phyloP scores from a whole-genome alignment of 2,888 invertebrate species.

The Caenorhabditis wallacei region DNA sequence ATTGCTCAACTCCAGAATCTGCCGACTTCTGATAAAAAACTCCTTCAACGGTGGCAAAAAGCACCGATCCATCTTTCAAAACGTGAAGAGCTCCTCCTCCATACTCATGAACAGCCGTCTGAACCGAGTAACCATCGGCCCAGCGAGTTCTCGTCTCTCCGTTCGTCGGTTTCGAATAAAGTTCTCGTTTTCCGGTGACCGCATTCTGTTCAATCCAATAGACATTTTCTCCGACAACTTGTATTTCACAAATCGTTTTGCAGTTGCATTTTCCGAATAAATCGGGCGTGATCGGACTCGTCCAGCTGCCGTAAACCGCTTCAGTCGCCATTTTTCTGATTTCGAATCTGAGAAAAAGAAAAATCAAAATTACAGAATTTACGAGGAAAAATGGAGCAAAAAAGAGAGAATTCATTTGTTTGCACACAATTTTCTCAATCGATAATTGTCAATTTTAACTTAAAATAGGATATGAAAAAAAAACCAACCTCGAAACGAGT shows the following conservation, averaged over 20 bases:
- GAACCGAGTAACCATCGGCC: constrained; percentile 68
- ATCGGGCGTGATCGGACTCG: constrained; percentile 73
- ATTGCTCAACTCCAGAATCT: constrained; percentile 46
- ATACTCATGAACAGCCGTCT: constrained; percentile 84
- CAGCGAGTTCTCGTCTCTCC: constrained; percentile 54
- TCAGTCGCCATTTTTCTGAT: constrained; percentile 61
- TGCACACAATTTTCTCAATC: no score
- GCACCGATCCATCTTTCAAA: constrained; percentile 77
- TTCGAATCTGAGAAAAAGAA: background rate
- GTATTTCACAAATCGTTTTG: constrained; percentile 74
- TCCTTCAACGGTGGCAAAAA: constrained; percentile 70
- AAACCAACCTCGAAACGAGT: constrained; percentile 11
- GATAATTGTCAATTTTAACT: no score
- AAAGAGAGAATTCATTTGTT: no score
- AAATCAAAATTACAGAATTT: background rate
- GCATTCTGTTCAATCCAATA: constrained; percentile 78
- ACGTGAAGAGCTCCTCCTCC: constrained; percentile 84
- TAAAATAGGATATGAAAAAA: background rate
- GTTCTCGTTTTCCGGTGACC: constrained; percentile 70
- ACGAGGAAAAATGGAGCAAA: background rate
- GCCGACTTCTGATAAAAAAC: constrained; percentile 62
- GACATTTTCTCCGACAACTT: constrained; percentile 68
- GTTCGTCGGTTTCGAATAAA: constrained; percentile 60
- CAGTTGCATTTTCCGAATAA: constrained; percentile 75
- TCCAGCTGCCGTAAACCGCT: constrained; percentile 75